These are phyloP conservation scores for Aphis gossypii DNA, from an alignment of 1,140 invertebrate genomes.

Conservation along the genomic window DNA sequence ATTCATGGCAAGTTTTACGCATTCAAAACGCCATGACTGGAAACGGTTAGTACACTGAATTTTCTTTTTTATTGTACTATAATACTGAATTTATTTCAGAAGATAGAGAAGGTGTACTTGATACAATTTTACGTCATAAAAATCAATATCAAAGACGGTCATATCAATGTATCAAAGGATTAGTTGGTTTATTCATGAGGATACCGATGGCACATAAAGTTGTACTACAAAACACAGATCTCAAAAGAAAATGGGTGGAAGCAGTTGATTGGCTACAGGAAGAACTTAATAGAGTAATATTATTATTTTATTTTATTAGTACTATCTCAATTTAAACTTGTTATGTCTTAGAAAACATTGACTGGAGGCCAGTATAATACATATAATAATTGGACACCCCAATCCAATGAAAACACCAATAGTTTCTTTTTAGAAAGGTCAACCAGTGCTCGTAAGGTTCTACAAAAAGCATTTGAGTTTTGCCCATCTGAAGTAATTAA, in stretches of 20 bases:
- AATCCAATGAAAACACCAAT: slow-evolving; percentile 93
- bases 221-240: slow-evolving; percentile 77
- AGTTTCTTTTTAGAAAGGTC: slow-evolving; percentile 94
- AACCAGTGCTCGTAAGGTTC: slow-evolving; percentile 88
- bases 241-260: slow-evolving; percentile 85
- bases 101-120: slow-evolving; percentile 90
- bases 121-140: slow-evolving; percentile 90
- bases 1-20: slow-evolving; percentile 94
- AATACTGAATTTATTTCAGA: slow-evolving; percentile 75
- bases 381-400: slow-evolving; percentile 92
- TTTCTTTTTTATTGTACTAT: slow-evolving; percentile 23
- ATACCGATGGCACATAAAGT: slow-evolving; percentile 79
- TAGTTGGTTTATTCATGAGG: slow-evolving; percentile 88
- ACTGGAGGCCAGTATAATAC: slow-evolving; percentile 75
- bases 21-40: slow-evolving; percentile 85
- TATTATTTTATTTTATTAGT: slow-evolving; percentile 56
- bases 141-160: slow-evolving; percentile 95
- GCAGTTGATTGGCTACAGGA: slow-evolving; percentile 95
- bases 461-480: slow-evolving; percentile 83
- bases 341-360: slow-evolving; percentile 70
- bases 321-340: slow-evolving; percentile 55
- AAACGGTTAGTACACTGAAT: slow-evolving; percentile 68
- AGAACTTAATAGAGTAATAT: slow-evolving; percentile 80
- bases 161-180: slow-evolving; percentile 96
- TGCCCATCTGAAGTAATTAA: slow-evolving; percentile 77